A percentile compares a stretch with the other conserved stretches of the same genome.
These are phyloP conservation scores for Tiphia femorata DNA, from an alignment of 2,888 invertebrate genomes.

Conservation along the genomic window DNA sequence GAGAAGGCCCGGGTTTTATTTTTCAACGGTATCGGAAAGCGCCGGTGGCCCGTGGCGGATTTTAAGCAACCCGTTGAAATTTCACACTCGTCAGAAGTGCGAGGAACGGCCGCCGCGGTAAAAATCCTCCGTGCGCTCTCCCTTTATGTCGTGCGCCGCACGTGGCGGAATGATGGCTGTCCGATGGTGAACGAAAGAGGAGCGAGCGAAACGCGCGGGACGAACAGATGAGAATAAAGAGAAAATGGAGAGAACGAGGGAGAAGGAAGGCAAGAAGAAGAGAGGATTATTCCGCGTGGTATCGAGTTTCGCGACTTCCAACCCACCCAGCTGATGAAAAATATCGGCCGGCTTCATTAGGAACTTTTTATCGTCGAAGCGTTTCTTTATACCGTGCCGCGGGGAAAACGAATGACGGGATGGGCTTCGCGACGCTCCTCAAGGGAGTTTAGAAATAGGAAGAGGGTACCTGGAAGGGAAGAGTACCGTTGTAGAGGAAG, in stretches of 20 bases:
- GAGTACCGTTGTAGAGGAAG: no score
- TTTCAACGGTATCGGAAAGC: constrained; percentile 8
- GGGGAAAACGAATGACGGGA: constrained; percentile 9
- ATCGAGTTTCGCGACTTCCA: constrained; percentile 12
- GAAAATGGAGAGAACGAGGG: neutral
- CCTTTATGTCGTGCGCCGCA: neutral
- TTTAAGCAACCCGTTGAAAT: constrained; percentile 23
- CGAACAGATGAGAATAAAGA: neutral
- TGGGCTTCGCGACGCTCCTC: neutral
- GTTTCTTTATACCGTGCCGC: constrained; percentile 25
- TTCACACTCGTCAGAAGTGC: constrained; percentile 15
- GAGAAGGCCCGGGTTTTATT: constrained; percentile 14
- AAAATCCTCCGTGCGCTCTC: neutral
- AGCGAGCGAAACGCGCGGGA: neutral
- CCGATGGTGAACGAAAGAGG: neutral
- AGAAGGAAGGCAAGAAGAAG: neutral
- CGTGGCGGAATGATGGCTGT: neutral
- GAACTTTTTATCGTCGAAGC: constrained; percentile 17
- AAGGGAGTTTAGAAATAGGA: constrained; percentile 1
- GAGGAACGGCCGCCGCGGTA: neutral
- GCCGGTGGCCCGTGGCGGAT: neutral
- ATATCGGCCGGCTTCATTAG: constrained; percentile 27
- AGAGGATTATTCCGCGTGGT: no score
- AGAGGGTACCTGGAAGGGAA: neutral
- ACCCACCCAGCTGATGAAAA: constrained; percentile 13